phyloP scores from a whole-genome alignment of 2,113 vertebrate genomes.

The Acanthisitta chloris region DNA sequence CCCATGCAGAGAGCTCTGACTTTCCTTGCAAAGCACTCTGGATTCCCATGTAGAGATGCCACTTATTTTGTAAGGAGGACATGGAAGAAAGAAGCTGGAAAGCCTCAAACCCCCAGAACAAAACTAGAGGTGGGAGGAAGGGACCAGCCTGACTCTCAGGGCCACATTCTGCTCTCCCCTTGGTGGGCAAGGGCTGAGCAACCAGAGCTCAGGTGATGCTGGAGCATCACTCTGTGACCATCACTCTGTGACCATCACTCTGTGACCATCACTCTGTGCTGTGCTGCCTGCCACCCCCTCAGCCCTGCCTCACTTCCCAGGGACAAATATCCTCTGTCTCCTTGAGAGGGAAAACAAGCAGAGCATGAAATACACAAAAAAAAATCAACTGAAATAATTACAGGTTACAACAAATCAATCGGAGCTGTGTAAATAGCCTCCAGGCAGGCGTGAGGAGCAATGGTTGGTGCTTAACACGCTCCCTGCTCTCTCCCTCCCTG shows the following conservation, averaged over 20 bases:
- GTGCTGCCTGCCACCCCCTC: neutral
- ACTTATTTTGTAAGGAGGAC: neutral
- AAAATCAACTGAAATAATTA: conserved; percentile 65
- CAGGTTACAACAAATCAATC: conserved; percentile 69
- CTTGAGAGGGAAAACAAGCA: conserved; percentile 44
- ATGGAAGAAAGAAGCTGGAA: neutral
- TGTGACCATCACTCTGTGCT: neutral
- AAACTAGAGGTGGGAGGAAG: neutral
- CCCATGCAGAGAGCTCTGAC: neutral
- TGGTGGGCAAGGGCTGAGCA: neutral
- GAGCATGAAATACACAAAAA: conserved; percentile 37
- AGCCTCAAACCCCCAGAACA: neutral
- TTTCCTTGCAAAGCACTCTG: neutral
- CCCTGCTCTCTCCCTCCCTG: neutral
- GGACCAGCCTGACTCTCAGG: neutral
- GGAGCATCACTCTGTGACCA: neutral
- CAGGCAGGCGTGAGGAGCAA: conserved; percentile 22
- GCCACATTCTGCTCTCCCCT: neutral
- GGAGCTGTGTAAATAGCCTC: conserved; percentile 58
- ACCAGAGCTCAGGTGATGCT: neutral
- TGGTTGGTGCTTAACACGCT: neutral
- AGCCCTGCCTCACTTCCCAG: neutral
- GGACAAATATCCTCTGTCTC: neutral
- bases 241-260: neutral
- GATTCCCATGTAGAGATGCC: neutral